A percentile compares a stretch with the other conserved stretches of the same genome.
Evolutionary conservation across 2,888 invertebrate species (phyloP).

Genomic region (Drosophila prostipennis): DNA sequence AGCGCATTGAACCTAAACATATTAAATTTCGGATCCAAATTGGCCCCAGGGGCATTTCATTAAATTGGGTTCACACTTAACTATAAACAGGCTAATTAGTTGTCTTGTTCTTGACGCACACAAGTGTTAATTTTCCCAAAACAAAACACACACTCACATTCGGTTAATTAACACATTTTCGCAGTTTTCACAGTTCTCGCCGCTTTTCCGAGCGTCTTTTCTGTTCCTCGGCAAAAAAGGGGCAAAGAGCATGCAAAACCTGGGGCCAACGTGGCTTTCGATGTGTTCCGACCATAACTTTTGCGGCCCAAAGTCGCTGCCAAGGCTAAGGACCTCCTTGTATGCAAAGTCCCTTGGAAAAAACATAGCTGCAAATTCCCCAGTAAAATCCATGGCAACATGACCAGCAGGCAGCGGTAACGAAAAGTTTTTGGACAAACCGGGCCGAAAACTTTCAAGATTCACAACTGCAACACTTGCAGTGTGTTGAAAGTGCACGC

Average conservation of each 20-base stretch:
- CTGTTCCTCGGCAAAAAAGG: not conserved
- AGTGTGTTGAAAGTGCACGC: conserved; percentile 62
- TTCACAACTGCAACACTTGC: conserved; percentile 75
- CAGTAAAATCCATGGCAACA: conserved; percentile 57
- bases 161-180: conserved; percentile 42
- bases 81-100: conserved; percentile 27
- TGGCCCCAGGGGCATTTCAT: conserved; percentile 2
- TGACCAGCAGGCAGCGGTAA: conserved; percentile 51
- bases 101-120: conserved; percentile 22
- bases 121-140: conserved; percentile 43
- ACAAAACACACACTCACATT: conserved; percentile 11
- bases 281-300: conserved; percentile 42
- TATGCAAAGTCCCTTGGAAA: conserved; percentile 30
- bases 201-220: not conserved
- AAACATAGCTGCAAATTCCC: conserved; percentile 14
- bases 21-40: conserved; percentile 6
- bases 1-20: not conserved
- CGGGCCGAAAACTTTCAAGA: conserved; percentile 69
- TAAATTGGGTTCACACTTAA: conserved; percentile 27
- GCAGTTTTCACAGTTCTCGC: conserved; percentile 25
- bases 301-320: conserved; percentile 35
- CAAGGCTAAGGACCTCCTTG: conserved; percentile 26
- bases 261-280: conserved; percentile 42
- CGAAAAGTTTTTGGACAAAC: conserved; percentile 64
- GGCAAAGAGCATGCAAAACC: conserved; percentile 20